Base-by-base conservation (phyloP, 2,797 vertebrate genomes). In the Rallus crepitans region DNA sequence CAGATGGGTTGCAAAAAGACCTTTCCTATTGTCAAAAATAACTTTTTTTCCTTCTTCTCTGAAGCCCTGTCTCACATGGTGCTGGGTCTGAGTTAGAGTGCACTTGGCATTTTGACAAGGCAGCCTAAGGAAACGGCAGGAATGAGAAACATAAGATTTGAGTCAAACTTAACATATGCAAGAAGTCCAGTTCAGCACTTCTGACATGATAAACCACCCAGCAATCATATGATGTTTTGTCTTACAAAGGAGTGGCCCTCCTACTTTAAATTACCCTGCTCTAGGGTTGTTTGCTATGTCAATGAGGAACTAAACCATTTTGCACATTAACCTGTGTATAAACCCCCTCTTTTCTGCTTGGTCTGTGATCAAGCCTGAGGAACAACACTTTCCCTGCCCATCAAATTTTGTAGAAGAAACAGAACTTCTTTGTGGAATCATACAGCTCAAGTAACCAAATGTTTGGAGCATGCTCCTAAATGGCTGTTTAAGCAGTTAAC, bases 91-190 rank as follows among this genome's bases (percentile, higher is more conserved):
- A 88, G 35, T 79, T 66, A 81, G 23, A 92, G 42, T 45, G 55
- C 42, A 72, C 50, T 33, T 95, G 84, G n/a, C 65, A 11, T 83
- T 90, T 87, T 91, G 72, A 90, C n/a, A 69, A 85, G 50, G 71
- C 72, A 92, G 79, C 52, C 72, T 53, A 35, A 83, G 72, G 82
- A 90, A 91, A 59, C 31, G 14, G 39, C 40, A 88, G 5, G 85
- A 78, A 93, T 90, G 50, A 40, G 61, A 76, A 89, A 61, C 65
- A 71, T n/a, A 82, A 90, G 79, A 40, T 53, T 93, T 75, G 47
- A 60, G 52, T 79, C 69, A 78, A 77, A 56, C 53, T 73, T 37
- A 63, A 60, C 16, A 25, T 61, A 68, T 33, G 35, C 76, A 65
- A 72, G 59, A 65, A 83, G 55, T 53, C 85, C 35, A 40, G 27